Percentiles rank a stretch among this genome's conserved stretches.
phyloP scores from a whole-genome alignment of 2,797 vertebrate species.

The Gastrophryne carolinensis region DNA sequence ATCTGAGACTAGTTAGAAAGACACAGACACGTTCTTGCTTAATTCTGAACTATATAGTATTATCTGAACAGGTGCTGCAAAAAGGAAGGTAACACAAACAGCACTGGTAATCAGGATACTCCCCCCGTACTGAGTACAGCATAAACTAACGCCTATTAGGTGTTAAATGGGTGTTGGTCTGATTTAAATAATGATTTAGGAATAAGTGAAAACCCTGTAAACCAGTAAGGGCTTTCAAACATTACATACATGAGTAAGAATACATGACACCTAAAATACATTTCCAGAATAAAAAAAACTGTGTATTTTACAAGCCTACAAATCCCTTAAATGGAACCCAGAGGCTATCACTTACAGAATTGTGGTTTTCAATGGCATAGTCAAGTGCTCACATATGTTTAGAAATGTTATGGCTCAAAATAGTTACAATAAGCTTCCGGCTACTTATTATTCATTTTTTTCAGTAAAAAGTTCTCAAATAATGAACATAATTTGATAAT shows the following conservation, averaged over 20 bases:
- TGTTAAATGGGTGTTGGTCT: too few relatives aligned
- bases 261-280: background rate
- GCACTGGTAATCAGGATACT: too few relatives aligned
- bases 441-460: constrained; percentile 20
- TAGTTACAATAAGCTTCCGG: constrained; percentile 4
- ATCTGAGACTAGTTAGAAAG: too few relatives aligned
- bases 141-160: too few relatives aligned
- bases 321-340: constrained; percentile 37
- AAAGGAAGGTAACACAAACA: too few relatives aligned
- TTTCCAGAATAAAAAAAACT: constrained; percentile 4
- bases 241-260: background rate
- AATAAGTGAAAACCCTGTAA: background rate
- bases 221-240: constrained; percentile 1
- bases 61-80: too few relatives aligned
- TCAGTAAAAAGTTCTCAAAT: constrained; percentile 20
- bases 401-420: constrained; percentile 20
- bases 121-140: too few relatives aligned
- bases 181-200: background rate
- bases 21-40: too few relatives aligned
- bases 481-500: constrained; percentile 31
- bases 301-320: constrained; percentile 22
- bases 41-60: too few relatives aligned
- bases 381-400: constrained; percentile 39
- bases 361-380: constrained; percentile 36
- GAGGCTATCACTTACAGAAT: constrained; percentile 20